Percentiles rank a stretch among this genome's conserved stretches.
These are phyloP conservation scores for Pachyramphus minor DNA, from an alignment of 2,113 vertebrate species.

Conservation along the genomic window DNA sequence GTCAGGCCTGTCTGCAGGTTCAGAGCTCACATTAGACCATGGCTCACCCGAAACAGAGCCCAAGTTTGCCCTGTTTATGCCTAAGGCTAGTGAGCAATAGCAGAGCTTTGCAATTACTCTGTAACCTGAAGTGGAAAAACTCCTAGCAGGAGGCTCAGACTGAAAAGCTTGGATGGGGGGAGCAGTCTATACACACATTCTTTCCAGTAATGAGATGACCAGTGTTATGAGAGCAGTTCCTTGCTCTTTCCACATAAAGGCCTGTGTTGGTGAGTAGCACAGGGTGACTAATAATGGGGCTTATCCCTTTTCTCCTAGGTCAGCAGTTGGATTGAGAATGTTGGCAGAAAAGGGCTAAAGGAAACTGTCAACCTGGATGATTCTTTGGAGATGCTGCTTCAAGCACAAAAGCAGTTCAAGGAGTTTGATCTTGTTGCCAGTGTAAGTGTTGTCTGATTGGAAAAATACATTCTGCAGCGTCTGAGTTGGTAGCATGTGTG, in stretches of 20 bases:
- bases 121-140: slow-evolving; percentile 2
- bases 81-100: slow-evolving; percentile 12
- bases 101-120: background rate
- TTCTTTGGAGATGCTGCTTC: slow-evolving; percentile 78
- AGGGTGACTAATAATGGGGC: background rate
- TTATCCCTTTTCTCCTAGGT: slow-evolving; percentile 70
- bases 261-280: background rate
- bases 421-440: slow-evolving; percentile 80
- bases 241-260: slow-evolving; percentile 15
- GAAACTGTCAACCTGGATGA: slow-evolving; percentile 68
- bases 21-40: background rate
- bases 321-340: slow-evolving; percentile 81
- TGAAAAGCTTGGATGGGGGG: background rate
- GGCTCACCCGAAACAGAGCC: background rate
- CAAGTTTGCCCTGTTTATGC: slow-evolving; percentile 29
- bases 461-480: background rate
- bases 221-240: background rate
- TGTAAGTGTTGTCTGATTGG: slow-evolving; percentile 58
- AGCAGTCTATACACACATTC: background rate
- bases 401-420: slow-evolving; percentile 74
- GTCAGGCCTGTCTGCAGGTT: background rate
- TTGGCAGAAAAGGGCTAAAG: slow-evolving; percentile 77
- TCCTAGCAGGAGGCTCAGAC: background rate
- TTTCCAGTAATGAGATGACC: background rate
- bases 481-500: background rate